Evolutionary conservation across 2,113 vertebrate genomes (phyloP), one percentile per base, ranked within the genome.

Genomic region (Sardina pilchardus): DNA sequence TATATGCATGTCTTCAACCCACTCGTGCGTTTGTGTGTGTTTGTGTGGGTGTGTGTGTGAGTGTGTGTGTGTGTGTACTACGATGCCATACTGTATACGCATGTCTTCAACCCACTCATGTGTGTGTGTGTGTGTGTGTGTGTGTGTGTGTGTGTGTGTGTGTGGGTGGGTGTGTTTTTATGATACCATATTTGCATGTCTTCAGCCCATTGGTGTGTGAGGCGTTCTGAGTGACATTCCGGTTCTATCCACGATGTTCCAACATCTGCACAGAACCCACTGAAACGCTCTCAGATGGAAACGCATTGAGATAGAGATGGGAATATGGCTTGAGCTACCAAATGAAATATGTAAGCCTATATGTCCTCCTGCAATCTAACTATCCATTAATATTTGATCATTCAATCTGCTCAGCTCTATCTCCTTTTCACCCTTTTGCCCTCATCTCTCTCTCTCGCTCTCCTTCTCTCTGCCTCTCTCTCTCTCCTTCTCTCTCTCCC

Each of bases 401-500:
- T 67, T 67, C 59, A 26, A 67, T 67, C 59, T 26, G 59, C 26
- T 26, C 7, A 4, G 26, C 63, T 10, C 10, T 71, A 30, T 34
- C 63, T 30, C 26, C 10, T 71, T 21, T 30, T 30, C 14, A 3
- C 26, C 26, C 63, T 16, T 7, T 12, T 14, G n/a, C 63, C 26
- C 63, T 71, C 24, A 14, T 34, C 63, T 14, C 26, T 14, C 26
- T 80, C 84, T 80, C 78, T 45, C 21, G 43, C 59, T 71, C 53
- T 43, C 56, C 42, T 17, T 50, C 56, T 82, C 16, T 36, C 9
- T 82, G 43, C 82, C 45, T 43, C 30, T 36, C 1, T 78, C 24
- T 63, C 81, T 16, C 48, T 56, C 47, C 36, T 42, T 86, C 82
- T 44, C 82, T 83, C 47, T 83, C 30, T 83, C 81, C 4, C n/a